A percentile compares a stretch with the other conserved stretches of the same genome.
These are phyloP conservation scores for Chydorus sphaericus DNA, from an alignment of 2,888 invertebrate species.

Conservation along the genomic window DNA sequence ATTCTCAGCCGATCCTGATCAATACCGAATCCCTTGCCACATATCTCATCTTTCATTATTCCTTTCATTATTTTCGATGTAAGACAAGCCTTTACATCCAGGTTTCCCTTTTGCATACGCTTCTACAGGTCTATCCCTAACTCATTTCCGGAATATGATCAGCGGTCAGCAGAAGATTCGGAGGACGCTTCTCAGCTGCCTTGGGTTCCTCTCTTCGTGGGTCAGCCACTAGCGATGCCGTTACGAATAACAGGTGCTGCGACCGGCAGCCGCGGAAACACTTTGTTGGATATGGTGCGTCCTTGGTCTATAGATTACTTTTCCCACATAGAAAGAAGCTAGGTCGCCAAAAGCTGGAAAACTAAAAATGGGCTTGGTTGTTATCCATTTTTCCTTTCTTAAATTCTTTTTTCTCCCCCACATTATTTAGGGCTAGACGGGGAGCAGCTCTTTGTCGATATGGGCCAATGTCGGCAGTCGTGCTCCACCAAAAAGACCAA, in stretches of 20 bases:
- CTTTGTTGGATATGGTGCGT: not conserved
- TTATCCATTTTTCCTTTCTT: not conserved
- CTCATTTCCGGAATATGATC: not conserved
- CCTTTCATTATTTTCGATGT: not conserved
- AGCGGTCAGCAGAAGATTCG: too few relatives aligned
- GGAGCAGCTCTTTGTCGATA: conserved; percentile 29
- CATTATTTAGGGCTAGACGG: conserved; percentile 27
- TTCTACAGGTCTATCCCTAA: not conserved
- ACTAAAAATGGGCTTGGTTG: not conserved
- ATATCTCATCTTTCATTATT: not conserved
- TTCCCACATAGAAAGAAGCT: not conserved
- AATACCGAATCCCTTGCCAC: not conserved
- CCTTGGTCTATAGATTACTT: not conserved
- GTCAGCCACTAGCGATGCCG: not conserved
- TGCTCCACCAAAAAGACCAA: conserved; percentile 15
- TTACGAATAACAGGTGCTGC: not conserved
- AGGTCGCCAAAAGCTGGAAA: not conserved
- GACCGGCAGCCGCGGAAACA: not conserved
- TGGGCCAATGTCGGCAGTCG: conserved; percentile 27
- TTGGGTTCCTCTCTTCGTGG: too few relatives aligned
- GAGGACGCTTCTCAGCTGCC: too few relatives aligned
- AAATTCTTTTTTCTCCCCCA: not conserved
- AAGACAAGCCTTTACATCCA: not conserved
- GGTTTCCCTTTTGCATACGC: not conserved
- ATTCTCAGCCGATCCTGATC: not conserved